These are phyloP conservation scores for Cephalopholis sonnerati DNA, from an alignment of 2,113 vertebrate species.

Conservation along the genomic window DNA sequence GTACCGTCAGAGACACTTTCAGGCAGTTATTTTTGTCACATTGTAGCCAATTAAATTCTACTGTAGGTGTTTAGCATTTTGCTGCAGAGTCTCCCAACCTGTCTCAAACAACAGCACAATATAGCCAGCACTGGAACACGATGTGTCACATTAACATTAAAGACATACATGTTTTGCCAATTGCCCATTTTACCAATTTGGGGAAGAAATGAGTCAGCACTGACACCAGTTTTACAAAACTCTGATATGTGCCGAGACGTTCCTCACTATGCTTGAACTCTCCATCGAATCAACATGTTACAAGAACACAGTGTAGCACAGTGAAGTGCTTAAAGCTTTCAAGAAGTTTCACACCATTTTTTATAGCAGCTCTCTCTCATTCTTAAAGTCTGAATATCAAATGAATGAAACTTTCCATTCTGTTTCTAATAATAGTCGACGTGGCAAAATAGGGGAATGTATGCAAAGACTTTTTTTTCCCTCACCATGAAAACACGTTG, in stretches of 20 bases:
- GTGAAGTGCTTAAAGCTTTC: constrained; percentile 24
- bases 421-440: not conserved
- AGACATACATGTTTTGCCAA: not conserved
- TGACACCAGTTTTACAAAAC: not conserved
- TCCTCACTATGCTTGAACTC: constrained; percentile 12
- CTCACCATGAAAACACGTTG: not conserved
- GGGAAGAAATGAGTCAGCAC: not conserved
- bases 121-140: constrained; percentile 1
- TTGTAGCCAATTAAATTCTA: constrained; percentile 68
- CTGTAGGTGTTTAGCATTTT: constrained; percentile 55
- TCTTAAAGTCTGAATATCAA: constrained; percentile 13
- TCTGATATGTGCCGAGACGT: not conserved
- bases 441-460: not conserved
- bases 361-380: not conserved
- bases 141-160: constrained; percentile 1
- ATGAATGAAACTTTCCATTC: constrained; percentile 10
- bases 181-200: not conserved
- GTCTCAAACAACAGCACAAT: constrained; percentile 19
- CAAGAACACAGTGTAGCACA: constrained; percentile 6
- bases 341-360: not conserved
- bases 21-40: constrained; percentile 69
- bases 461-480: not conserved
- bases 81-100: constrained; percentile 8
- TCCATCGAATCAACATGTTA: constrained; percentile 3
- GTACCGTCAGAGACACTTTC: constrained; percentile 43